Evolutionary conservation across 2,113 vertebrate species (phyloP).

Genomic region (Leptocoma aspasia): DNA sequence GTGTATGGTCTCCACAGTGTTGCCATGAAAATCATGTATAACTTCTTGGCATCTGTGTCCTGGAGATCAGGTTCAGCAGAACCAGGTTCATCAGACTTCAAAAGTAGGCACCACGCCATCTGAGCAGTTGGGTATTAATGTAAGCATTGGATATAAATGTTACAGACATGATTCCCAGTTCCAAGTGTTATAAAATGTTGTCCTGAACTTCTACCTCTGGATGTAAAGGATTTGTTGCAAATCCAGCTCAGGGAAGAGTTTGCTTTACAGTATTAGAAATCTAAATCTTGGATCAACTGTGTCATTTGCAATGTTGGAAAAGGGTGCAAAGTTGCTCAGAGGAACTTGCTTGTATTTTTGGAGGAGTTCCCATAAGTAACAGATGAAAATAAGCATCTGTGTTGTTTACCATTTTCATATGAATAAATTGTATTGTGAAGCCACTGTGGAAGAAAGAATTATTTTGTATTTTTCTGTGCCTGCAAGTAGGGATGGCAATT

Average conservation of each 20-base stretch:
- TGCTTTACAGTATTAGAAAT: conserved; percentile 7
- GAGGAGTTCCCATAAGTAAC: neutral
- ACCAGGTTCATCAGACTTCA: neutral
- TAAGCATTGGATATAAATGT: conserved; percentile 14
- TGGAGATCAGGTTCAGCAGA: neutral
- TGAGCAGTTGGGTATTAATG: conserved; percentile 59
- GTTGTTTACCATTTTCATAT: neutral
- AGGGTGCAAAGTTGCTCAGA: neutral
- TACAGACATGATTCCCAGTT: conserved; percentile 11
- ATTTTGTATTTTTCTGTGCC: neutral
- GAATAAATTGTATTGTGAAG: neutral
- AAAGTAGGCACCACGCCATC: neutral
- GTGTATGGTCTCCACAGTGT: neutral
- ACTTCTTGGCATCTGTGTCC: neutral
- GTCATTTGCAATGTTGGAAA: neutral
- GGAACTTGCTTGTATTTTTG: neutral
- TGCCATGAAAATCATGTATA: neutral
- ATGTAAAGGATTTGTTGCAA: conserved; percentile 47
- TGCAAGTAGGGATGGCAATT: neutral
- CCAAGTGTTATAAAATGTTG: conserved; percentile 11
- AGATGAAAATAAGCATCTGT: neutral
- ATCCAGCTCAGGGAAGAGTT: conserved; percentile 26
- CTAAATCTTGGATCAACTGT: neutral
- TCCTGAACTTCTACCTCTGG: conserved; percentile 37
- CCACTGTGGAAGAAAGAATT: neutral